Evolutionary conservation across 1,140 invertebrate genomes (phyloP).

Genomic region (Drosophila bocqueti): DNA sequence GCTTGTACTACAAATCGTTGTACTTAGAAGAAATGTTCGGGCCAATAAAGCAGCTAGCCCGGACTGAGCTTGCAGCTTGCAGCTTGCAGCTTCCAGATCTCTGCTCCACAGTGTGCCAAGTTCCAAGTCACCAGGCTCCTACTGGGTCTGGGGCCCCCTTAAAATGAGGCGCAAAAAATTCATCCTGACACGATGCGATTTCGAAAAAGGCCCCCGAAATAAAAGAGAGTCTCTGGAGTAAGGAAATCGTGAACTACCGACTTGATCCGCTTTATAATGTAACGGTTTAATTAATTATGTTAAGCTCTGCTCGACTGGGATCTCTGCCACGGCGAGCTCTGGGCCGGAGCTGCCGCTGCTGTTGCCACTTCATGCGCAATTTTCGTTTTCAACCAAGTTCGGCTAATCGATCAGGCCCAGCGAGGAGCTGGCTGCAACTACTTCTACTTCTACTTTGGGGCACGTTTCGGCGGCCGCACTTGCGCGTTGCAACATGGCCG

Average conservation of each 20-base stretch:
- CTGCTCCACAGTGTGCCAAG: constrained; percentile 2
- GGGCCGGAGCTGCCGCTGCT: constrained; percentile 41
- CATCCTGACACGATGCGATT: constrained; percentile 82
- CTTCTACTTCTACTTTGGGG: constrained; percentile 23
- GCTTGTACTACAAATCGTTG: constrained; percentile 83
- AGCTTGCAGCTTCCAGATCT: neutral
- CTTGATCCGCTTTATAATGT: constrained; percentile 84
- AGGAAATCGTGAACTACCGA: constrained; percentile 80
- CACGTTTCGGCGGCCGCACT: constrained; percentile 58
- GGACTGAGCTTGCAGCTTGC: constrained; percentile 1
- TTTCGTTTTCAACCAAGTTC: constrained; percentile 75
- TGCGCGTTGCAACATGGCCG: constrained; percentile 48
- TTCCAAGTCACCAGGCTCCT: constrained; percentile 10
- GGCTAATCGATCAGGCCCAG: constrained; percentile 75
- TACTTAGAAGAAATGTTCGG: constrained; percentile 79
- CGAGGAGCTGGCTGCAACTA: constrained; percentile 45
- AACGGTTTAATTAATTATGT: constrained; percentile 85
- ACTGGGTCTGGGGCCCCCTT: constrained; percentile 18
- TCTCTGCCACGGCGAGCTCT: constrained; percentile 22
- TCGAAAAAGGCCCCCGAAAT: constrained; percentile 50
- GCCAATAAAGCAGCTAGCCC: constrained; percentile 65
- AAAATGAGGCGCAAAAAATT: constrained; percentile 83
- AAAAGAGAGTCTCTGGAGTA: constrained; percentile 40
- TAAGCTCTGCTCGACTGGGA: constrained; percentile 49
- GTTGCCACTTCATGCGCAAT: constrained; percentile 82